These are phyloP conservation scores for Nothobranchius furzeri DNA, from an alignment of 2,113 vertebrate genomes.

Conservation along the genomic window DNA sequence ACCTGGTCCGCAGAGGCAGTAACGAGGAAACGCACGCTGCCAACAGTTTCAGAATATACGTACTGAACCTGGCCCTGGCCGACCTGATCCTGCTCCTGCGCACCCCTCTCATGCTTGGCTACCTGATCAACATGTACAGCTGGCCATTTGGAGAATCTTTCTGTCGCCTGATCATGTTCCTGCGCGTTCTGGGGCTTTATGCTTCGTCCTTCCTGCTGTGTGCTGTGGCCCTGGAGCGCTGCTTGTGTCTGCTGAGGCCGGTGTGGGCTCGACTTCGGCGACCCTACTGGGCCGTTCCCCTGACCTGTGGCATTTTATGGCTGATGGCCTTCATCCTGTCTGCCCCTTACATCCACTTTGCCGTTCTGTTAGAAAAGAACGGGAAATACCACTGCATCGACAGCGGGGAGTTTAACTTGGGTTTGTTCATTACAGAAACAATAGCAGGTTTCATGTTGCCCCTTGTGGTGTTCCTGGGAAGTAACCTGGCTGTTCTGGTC, in stretches of 20 bases:
- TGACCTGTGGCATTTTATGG: constrained; percentile 73
- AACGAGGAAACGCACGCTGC: constrained; percentile 62
- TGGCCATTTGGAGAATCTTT: constrained; percentile 70
- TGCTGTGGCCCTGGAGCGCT: constrained; percentile 79
- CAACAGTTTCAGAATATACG: constrained; percentile 78
- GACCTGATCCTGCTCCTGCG: constrained; percentile 79
- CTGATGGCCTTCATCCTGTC: constrained; percentile 60
- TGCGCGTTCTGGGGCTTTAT: constrained; percentile 77
- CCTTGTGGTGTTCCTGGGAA: constrained; percentile 75
- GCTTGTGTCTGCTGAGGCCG: constrained; percentile 78
- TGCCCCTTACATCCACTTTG: constrained; percentile 65
- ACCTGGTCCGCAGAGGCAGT: constrained; percentile 42
- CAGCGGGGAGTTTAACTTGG: not conserved
- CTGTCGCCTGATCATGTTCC: constrained; percentile 72
- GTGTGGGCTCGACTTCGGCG: constrained; percentile 76
- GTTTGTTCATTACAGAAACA: constrained; percentile 70
- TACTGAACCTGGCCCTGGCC: constrained; percentile 78
- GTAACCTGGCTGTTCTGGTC: constrained; percentile 74
- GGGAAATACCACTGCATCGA: constrained; percentile 49
- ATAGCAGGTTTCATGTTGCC: constrained; percentile 76
- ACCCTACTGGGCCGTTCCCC: constrained; percentile 75
- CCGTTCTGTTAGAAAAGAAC: fast-evolving
- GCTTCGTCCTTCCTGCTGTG: constrained; percentile 77
- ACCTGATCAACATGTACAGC: constrained; percentile 50
- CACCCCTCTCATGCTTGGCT: constrained; percentile 74